Conservation (phyloP, 2,888 invertebrate genomes). For the Gasteruption jaculator region DNA sequence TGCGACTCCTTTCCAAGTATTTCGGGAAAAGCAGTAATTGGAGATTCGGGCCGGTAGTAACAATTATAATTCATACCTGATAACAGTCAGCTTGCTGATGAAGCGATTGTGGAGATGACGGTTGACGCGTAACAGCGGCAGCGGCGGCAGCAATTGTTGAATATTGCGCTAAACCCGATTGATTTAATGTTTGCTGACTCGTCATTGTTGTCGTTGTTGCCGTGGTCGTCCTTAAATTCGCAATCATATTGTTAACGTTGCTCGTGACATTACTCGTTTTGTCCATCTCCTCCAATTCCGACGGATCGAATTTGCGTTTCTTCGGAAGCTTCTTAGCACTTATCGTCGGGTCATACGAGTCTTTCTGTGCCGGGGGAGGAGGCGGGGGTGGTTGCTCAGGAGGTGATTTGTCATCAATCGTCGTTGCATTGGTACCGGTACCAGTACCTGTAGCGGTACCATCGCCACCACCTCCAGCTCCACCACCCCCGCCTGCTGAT, state of each 20-base stretch:
- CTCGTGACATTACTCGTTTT: constrained; percentile 45
- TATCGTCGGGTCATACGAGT: constrained; percentile 47
- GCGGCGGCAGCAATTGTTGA: too few relatives aligned
- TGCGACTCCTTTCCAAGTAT: too few relatives aligned
- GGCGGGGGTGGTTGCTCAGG: constrained; percentile 48
- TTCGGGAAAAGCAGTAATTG: too few relatives aligned
- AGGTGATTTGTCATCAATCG: constrained; percentile 42
- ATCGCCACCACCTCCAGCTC: constrained; percentile 11
- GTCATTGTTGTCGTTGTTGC: constrained; percentile 42
- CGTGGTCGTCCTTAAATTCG: constrained; percentile 30
- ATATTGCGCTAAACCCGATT: constrained; percentile 34
- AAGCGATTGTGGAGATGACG: constrained; percentile 34
- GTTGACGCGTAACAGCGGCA: too few relatives aligned
- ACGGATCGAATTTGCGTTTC: constrained; percentile 83
- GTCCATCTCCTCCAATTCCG: constrained; percentile 70
- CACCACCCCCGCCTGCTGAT: constrained; percentile 41
- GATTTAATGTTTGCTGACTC: constrained; percentile 32
- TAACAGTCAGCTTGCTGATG: constrained; percentile 40
- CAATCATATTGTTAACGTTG: constrained; percentile 51
- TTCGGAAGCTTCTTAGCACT: constrained; percentile 77
- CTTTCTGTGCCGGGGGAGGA: constrained; percentile 58
- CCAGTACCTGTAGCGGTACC: too few relatives aligned
- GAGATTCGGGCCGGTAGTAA: too few relatives aligned
- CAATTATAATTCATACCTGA: constrained; percentile 34
- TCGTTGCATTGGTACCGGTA: too few relatives aligned